Evolutionary conservation across 2,888 invertebrate species (phyloP), one percentile per base, ranked within the genome.

Genomic region (Lordiphosa fenestrarum): DNA sequence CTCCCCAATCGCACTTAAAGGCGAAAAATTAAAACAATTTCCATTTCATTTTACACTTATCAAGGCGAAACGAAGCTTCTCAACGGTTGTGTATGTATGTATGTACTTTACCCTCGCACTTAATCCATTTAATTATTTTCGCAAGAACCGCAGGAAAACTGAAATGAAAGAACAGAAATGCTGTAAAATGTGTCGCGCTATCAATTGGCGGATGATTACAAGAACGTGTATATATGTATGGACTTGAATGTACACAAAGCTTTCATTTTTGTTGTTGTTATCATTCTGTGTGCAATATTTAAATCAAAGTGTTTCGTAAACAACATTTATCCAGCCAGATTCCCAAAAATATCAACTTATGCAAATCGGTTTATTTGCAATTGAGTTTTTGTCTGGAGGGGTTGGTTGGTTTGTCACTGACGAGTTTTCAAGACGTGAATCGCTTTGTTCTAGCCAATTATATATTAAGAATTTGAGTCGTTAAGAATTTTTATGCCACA

Each of bases 51-150:
- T 13, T n/a, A 36, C 6, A 35, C 21, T 44, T 30, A 44, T 44
- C 44, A 44, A 44, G 33, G 25, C 12, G 30, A 25, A 7, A 30
- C 15, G 5, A 5, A 9, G 3, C 9, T 15, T 2, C 15, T 15
- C 15, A 15, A 15, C 15, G 15, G 15, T 15, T 15, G 15, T 15
- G 15, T 15, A 15, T 35, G 35, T 36, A 36, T n/a, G n/a, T n/a
- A 1, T 35, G 35, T 36, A 36, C 46, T 47, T 47, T 35, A 35
- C 36, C 46, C 35, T 47, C 46, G 46, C 19, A 33, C 46, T 47
- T 35, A 47, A 36, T 47, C 46, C 65, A 50, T 65, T 63, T 56
- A 55, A 46, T 55, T 63, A 33, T 63, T 63, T 63, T 55, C 49
- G 66, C 62, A 55, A 63, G 56, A 63, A n/a, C 56, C 13, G 38